A percentile compares a stretch with the other conserved stretches of the same genome.
Evolutionary conservation across 2,888 invertebrate species (phyloP).

Genomic region (Campaea margaritaria): DNA sequence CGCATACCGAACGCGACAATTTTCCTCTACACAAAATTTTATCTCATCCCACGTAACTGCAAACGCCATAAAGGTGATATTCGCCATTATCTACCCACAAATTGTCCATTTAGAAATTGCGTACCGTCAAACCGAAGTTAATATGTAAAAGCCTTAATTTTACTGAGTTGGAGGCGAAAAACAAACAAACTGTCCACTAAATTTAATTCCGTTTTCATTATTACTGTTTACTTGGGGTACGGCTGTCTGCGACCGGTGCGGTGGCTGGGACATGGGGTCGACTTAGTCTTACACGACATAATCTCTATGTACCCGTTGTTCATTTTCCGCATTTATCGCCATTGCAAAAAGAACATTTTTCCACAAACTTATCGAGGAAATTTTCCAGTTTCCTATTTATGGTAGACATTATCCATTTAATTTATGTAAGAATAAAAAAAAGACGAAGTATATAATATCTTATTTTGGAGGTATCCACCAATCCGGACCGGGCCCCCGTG

Average conservation of each 20-base stretch:
- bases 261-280: too few species aligned
- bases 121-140: conserved; percentile 26
- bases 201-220: conserved; percentile 53
- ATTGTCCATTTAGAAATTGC: conserved; percentile 43
- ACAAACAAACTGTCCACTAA: conserved; percentile 52
- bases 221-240: conserved; percentile 47
- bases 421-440: too few species aligned
- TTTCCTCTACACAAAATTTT: conserved; percentile 27
- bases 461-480: too few species aligned
- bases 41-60: conserved; percentile 20
- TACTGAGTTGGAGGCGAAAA: conserved; percentile 39
- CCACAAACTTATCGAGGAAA: too few species aligned
- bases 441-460: too few species aligned
- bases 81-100: conserved; percentile 31
- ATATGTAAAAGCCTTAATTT: conserved; percentile 48
- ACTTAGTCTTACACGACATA: too few species aligned
- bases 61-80: conserved; percentile 27
- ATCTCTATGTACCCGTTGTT: too few species aligned
- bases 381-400: too few species aligned
- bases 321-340: too few species aligned
- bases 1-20: conserved; percentile 26
- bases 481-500: too few species aligned
- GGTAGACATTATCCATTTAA: too few species aligned
- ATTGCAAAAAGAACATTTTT: too few species aligned
- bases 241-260: conserved; percentile 16